phyloP scores from a whole-genome alignment of 2,797 vertebrate genomes.

The Esox lucius region DNA sequence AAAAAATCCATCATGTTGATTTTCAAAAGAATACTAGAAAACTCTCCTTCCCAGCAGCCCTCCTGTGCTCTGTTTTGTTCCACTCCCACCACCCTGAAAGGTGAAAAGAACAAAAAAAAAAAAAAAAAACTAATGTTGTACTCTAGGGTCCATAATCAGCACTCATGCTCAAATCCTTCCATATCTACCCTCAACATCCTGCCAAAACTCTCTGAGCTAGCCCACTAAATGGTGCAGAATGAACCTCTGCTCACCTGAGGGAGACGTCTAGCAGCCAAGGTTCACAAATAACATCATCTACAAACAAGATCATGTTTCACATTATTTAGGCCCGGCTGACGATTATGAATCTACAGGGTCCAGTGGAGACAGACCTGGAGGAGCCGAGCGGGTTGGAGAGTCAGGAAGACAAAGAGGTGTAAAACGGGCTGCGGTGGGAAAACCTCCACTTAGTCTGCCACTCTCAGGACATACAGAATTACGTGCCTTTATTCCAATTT shows the following conservation, averaged over 20 bases:
- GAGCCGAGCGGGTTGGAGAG: neutral
- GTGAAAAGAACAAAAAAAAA: constrained; percentile 11
- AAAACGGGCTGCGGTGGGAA: constrained; percentile 9
- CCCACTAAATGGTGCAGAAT: constrained; percentile 9
- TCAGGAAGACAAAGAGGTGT: constrained; percentile 16
- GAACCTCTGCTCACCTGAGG: constrained; percentile 33
- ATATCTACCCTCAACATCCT: constrained; percentile 3
- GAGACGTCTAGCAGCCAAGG: constrained; percentile 39
- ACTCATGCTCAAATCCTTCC: constrained; percentile 8
- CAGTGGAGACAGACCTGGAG: neutral
- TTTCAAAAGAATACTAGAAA: neutral
- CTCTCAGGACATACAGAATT: neutral
- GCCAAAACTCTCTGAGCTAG: constrained; percentile 11
- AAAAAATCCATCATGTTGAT: neutral
- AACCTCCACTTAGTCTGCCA: constrained; percentile 8
- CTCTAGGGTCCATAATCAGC: constrained; percentile 21
- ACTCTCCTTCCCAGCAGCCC: neutral
- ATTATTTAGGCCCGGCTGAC: constrained; percentile 19
- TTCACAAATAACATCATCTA: constrained; percentile 44
- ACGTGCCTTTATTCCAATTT: neutral
- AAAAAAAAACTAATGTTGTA: neutral
- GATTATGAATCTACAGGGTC: constrained; percentile 6
- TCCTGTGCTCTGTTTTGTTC: constrained; percentile 11
- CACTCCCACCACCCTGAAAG: constrained; percentile 10
- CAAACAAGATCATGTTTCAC: constrained; percentile 40